These are phyloP conservation scores for Potorous gilbertii DNA, from an alignment of 2,797 vertebrate genomes.

Conservation along the genomic window DNA sequence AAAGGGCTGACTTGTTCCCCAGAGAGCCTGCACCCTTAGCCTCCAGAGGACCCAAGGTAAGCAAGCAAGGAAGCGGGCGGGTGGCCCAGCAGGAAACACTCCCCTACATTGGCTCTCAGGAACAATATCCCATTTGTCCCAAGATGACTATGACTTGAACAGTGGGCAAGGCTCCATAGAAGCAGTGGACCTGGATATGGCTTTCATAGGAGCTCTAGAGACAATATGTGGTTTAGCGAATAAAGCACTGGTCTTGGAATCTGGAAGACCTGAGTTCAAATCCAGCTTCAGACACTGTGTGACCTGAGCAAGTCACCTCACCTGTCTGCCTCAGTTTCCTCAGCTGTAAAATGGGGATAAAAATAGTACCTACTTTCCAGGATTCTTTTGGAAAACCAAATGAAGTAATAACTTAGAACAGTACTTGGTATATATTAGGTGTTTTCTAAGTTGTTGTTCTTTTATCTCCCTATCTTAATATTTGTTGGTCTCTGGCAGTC, in stretches of 20 bases:
- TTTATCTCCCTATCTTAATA: background rate
- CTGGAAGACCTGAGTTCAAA: background rate
- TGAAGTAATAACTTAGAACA: background rate
- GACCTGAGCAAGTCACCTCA: background rate
- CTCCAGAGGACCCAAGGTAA: background rate
- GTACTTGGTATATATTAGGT: background rate
- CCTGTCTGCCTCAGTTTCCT: background rate
- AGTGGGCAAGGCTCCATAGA: background rate
- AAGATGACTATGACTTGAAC: background rate
- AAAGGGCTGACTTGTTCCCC: background rate
- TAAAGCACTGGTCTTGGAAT: background rate
- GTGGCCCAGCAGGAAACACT: background rate
- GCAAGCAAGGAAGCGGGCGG: too few relatives aligned
- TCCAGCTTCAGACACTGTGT: background rate
- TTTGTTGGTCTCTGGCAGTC: background rate
- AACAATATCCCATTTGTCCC: background rate
- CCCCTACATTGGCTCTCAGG: background rate
- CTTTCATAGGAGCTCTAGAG: background rate
- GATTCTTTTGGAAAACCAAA: background rate
- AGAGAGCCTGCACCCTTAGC: background rate
- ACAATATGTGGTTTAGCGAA: background rate
- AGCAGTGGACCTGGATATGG: background rate
- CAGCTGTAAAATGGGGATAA: background rate
- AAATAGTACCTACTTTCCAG: background rate
- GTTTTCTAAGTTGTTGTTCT: background rate